phyloP scores from a whole-genome alignment of 2,797 vertebrate genomes.

The Pantherophis vulpinus region DNA sequence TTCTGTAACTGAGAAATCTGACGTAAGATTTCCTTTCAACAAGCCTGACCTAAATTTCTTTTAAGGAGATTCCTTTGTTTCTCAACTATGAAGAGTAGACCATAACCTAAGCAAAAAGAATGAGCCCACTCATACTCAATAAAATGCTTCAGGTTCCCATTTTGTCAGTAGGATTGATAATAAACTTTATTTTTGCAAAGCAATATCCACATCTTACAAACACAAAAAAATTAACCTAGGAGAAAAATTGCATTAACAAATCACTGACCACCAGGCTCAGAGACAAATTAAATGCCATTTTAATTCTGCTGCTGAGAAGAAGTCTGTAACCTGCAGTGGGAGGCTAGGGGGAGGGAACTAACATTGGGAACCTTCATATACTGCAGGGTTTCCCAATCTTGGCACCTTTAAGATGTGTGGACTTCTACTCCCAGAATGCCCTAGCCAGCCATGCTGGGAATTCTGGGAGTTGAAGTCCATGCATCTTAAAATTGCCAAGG shows the following conservation, averaged over 20 bases:
- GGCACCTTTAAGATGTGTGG: neutral
- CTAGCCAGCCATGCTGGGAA: neutral
- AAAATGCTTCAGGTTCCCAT: neutral
- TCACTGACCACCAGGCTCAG: conserved; percentile 79
- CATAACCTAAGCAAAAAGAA: neutral
- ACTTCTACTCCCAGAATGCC: neutral
- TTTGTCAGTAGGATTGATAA: neutral
- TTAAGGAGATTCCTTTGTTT: too few species aligned
- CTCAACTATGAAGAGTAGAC: neutral
- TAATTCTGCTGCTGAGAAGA: conserved; percentile 62
- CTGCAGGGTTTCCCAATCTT: neutral
- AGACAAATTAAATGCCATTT: conserved; percentile 67
- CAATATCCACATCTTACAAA: conserved; percentile 80
- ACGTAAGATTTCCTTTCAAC: neutral
- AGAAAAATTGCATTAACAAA: conserved; percentile 73
- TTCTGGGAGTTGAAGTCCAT: neutral
- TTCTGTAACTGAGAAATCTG: neutral
- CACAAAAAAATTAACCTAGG: conserved; percentile 73
- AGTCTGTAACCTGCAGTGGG: neutral
- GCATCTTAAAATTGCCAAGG: neutral
- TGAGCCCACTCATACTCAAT: neutral
- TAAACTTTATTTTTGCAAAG: conserved; percentile 78
- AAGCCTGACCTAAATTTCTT: neutral
- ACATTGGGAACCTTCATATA: conserved; percentile 60
- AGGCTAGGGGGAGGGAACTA: conserved; percentile 35